phyloP scores from a whole-genome alignment of 2,797 vertebrate species.

The Betta splendens region DNA sequence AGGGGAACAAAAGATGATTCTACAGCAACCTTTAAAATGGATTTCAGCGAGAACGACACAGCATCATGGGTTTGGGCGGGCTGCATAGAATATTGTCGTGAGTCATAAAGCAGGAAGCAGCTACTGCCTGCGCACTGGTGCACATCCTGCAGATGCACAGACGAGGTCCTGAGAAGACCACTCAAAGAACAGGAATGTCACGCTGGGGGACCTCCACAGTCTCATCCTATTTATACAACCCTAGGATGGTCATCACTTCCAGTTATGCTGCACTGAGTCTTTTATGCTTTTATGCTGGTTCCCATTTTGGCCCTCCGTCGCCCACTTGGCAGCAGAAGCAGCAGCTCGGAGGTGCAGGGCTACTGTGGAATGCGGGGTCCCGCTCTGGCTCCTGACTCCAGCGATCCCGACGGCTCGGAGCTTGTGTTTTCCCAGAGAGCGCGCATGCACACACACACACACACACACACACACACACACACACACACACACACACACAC shows the following conservation, averaged over 20 bases:
- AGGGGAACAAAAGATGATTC: too few relatives aligned
- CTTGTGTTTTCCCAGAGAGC: constrained; percentile 77
- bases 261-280: constrained; percentile 9
- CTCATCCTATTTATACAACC: constrained; percentile 46
- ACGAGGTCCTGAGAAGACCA: constrained; percentile 67
- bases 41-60: too few relatives aligned
- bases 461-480: constrained; percentile 18
- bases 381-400: constrained; percentile 63
- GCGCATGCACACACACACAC: constrained; percentile 44
- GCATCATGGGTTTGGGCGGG: background rate
- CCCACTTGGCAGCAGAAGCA: constrained; percentile 23
- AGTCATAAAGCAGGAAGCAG: constrained; percentile 63
- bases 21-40: too few relatives aligned
- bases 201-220: constrained; percentile 50
- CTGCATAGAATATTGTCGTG: constrained; percentile 21
- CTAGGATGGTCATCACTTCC: constrained; percentile 14
- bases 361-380: constrained; percentile 74
- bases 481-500: constrained; percentile 40
- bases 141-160: constrained; percentile 69
- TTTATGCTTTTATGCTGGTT: constrained; percentile 14
- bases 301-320: constrained; percentile 2
- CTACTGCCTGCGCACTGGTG: constrained; percentile 26
- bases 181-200: constrained; percentile 63
- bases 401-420: constrained; percentile 73
- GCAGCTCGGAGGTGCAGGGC: constrained; percentile 38